phyloP scores from a whole-genome alignment of 2,113 vertebrate genomes.

The Chloroceryle aenea region DNA sequence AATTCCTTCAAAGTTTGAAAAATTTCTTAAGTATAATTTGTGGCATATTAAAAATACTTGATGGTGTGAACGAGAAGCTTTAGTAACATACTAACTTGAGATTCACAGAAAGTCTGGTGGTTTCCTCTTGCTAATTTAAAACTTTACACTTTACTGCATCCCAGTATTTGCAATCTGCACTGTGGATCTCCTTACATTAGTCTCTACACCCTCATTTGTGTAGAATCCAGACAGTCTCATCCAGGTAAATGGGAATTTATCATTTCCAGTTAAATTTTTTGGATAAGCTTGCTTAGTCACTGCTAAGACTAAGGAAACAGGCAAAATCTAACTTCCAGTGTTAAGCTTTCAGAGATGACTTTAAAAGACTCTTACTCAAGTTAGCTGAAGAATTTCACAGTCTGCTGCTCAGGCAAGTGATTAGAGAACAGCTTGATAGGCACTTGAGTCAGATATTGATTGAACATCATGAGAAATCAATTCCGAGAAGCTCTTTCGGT shows the following conservation, averaged over 20 bases:
- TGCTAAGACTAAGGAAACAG: neutral
- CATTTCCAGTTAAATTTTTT: neutral
- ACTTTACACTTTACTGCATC: neutral
- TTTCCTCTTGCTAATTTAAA: neutral
- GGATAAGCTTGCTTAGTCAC: neutral
- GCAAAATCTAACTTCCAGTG: neutral
- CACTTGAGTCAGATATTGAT: neutral
- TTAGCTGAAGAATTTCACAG: neutral
- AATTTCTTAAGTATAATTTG: neutral
- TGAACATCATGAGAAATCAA: neutral
- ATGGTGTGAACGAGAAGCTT: neutral
- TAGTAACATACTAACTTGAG: neutral
- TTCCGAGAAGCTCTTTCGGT: neutral
- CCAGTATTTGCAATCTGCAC: neutral
- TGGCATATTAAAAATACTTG: rapidly evolving
- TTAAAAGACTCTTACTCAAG: neutral
- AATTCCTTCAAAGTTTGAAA: neutral
- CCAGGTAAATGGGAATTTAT: neutral
- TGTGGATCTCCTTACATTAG: neutral
- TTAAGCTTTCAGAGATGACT: neutral
- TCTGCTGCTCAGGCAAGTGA: neutral
- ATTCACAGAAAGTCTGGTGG: neutral
- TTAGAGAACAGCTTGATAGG: neutral
- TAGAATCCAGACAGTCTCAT: neutral
- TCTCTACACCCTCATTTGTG: neutral